phyloP scores from a whole-genome alignment of 2,113 vertebrate species.

The Otocyon megalotis region DNA sequence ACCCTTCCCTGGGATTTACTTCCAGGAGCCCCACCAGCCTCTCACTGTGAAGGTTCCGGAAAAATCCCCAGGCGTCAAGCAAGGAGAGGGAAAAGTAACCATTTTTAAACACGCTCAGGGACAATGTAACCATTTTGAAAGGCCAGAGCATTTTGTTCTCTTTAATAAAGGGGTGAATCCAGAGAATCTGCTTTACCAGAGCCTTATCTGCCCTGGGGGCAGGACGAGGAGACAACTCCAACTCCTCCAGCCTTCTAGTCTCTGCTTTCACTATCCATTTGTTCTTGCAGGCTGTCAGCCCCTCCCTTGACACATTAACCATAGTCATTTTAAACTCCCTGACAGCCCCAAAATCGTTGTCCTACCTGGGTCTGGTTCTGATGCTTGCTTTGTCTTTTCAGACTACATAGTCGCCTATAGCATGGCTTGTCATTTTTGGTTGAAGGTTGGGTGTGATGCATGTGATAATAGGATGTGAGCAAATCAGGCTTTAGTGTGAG shows the following conservation, averaged over 20 bases:
- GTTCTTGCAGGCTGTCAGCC: background rate
- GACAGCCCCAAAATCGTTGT: background rate
- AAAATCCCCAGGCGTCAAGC: background rate
- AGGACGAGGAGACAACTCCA: background rate
- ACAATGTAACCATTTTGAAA: slow-evolving; percentile 69
- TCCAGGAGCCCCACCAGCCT: background rate
- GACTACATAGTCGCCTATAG: background rate
- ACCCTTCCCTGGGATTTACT: background rate
- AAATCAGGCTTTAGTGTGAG: too few species aligned
- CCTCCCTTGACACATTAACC: background rate
- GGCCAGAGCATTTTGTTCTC: slow-evolving; percentile 47
- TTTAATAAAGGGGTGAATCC: background rate
- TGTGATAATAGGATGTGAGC: background rate
- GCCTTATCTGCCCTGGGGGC: slow-evolving; percentile 39
- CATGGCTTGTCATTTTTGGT: background rate
- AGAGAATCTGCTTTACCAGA: background rate
- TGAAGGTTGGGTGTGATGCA: background rate
- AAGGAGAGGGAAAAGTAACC: slow-evolving; percentile 57
- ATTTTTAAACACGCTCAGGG: background rate
- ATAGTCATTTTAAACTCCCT: background rate
- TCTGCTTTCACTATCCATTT: background rate
- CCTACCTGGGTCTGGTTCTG: background rate
- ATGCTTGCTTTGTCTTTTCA: background rate
- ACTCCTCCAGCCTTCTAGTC: background rate
- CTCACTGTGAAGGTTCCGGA: background rate